Evolutionary conservation across 2,797 vertebrate genomes (phyloP).

Genomic region (Lemur catta): DNA sequence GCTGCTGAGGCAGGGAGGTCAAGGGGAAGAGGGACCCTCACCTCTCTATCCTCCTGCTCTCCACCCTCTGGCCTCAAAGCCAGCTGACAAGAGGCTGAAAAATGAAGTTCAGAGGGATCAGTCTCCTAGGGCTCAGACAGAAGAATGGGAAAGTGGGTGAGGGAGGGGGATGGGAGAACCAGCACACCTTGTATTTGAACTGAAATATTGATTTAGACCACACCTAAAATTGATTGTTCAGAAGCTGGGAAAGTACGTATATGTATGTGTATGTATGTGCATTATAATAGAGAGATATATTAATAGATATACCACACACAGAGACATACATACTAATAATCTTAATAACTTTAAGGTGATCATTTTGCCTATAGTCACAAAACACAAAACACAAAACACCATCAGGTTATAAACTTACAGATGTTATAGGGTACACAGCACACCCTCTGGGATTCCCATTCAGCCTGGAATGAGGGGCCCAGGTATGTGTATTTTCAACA

Average conservation of each 20-base stretch:
- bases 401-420: neutral
- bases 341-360: neutral
- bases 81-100: neutral
- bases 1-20: fast-evolving
- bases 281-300: neutral
- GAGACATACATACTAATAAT: neutral
- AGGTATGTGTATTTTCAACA: neutral
- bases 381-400: neutral
- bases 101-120: neutral
- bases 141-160: neutral
- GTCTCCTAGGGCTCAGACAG: neutral
- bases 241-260: neutral
- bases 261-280: no score
- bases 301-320: neutral
- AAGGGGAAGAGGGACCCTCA: fast-evolving
- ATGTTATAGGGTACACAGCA: fast-evolving
- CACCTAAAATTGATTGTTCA: neutral
- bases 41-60: neutral
- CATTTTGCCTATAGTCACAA: neutral
- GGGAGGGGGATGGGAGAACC: neutral
- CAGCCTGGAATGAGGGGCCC: neutral
- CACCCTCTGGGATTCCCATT: neutral
- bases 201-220: neutral
- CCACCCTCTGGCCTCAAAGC: neutral
- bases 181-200: neutral